Evolutionary conservation across 2,797 vertebrate genomes (phyloP).

Genomic region (Takifugu ocellatus): DNA sequence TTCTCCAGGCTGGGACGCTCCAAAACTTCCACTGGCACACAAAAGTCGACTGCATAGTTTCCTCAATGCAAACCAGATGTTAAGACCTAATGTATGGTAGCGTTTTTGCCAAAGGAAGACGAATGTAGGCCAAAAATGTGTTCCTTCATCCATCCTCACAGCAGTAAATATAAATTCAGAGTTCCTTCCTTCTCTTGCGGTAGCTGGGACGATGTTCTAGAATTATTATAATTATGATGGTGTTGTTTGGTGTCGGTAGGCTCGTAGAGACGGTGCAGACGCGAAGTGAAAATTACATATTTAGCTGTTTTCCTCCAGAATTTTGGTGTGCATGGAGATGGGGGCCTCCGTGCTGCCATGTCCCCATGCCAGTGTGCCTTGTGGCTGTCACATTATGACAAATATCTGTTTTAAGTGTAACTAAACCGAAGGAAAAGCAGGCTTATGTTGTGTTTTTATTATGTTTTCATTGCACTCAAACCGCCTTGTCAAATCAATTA

Average conservation of each 20-base stretch:
- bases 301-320: slow-evolving; percentile 20
- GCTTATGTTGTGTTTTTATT: slow-evolving; percentile 34
- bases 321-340: slow-evolving; percentile 18
- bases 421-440: slow-evolving; percentile 38
- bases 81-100: slow-evolving; percentile 78
- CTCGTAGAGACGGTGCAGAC: slow-evolving; percentile 22
- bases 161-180: slow-evolving; percentile 64
- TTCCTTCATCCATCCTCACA: slow-evolving; percentile 54
- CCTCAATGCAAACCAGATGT: slow-evolving; percentile 84
- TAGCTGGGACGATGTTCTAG: slow-evolving; percentile 54
- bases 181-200: slow-evolving; percentile 51
- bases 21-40: slow-evolving; percentile 75
- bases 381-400: slow-evolving; percentile 40
- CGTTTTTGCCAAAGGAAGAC: slow-evolving; percentile 62
- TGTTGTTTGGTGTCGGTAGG: slow-evolving; percentile 62
- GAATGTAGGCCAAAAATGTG: slow-evolving; percentile 72
- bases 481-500: slow-evolving; percentile 33
- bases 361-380: slow-evolving; percentile 30
- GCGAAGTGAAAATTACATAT: slow-evolving; percentile 43
- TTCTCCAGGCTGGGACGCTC: slow-evolving; percentile 71
- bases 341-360: slow-evolving; percentile 16
- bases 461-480: slow-evolving; percentile 38
- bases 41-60: slow-evolving; percentile 79
- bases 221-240: slow-evolving; percentile 66
- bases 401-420: slow-evolving; percentile 49